Evolutionary conservation across 2,888 invertebrate species (phyloP).

Genomic region (Noctua pronuba): DNA sequence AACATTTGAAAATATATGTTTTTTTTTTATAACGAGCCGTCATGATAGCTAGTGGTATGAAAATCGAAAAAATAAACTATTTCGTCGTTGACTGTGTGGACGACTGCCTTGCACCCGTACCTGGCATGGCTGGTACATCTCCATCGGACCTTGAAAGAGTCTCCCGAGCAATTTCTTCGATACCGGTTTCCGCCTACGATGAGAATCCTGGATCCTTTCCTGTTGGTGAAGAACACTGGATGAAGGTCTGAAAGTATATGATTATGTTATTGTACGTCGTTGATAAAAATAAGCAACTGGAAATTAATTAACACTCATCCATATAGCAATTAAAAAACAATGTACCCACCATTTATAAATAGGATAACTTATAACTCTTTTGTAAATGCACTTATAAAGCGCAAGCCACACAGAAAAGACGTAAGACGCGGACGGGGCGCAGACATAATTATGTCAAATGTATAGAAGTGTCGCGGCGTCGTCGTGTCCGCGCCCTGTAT

Average conservation of each 20-base stretch:
- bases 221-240: slow-evolving; percentile 58
- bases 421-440: no score
- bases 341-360: neutral
- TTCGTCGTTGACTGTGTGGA: slow-evolving; percentile 68
- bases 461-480: no score
- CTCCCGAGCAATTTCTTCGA: slow-evolving; percentile 61
- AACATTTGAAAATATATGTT: no score
- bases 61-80: slow-evolving; percentile 69
- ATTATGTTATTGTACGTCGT: neutral
- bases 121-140: slow-evolving; percentile 73
- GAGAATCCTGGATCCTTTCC: slow-evolving; percentile 68
- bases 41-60: slow-evolving; percentile 64
- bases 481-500: no score
- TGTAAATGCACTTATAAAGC: no score
- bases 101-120: slow-evolving; percentile 67
- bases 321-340: no score
- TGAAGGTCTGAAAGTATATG: slow-evolving; percentile 52
- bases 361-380: no score
- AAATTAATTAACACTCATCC: no score
- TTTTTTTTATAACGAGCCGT: neutral
- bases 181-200: slow-evolving; percentile 67
- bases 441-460: no score
- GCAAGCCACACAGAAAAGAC: no score
- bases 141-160: slow-evolving; percentile 69
- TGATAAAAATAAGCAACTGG: no score